Percentiles rank a stretch among this genome's conserved stretches.
phyloP scores from a whole-genome alignment of 2,113 vertebrate species.

The Rynchops niger region DNA sequence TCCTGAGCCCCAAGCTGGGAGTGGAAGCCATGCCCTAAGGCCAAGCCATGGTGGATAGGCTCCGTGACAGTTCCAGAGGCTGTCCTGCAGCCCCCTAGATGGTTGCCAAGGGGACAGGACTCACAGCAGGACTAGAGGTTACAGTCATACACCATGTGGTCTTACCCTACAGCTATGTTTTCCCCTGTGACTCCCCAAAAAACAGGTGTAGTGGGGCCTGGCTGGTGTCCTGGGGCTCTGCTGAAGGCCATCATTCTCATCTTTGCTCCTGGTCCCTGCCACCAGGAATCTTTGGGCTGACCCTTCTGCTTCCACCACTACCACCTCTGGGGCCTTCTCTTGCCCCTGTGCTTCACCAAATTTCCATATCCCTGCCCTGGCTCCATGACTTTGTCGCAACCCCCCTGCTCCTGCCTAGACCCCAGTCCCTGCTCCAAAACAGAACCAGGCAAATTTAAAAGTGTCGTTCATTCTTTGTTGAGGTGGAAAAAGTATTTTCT shows the following conservation, averaged over 20 bases:
- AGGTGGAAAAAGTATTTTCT: neutral
- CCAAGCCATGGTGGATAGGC: accelerated
- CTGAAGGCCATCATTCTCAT: neutral
- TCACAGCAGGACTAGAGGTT: neutral
- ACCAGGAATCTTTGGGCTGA: neutral
- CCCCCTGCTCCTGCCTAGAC: neutral
- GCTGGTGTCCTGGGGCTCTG: accelerated
- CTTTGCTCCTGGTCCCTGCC: accelerated
- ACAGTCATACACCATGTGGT: accelerated
- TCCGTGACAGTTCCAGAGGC: too few relatives aligned
- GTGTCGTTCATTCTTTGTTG: neutral
- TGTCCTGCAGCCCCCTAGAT: accelerated
- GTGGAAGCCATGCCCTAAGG: accelerated
- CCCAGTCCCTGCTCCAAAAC: accelerated
- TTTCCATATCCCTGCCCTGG: neutral
- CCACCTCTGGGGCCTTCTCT: neutral
- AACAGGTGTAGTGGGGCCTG: accelerated
- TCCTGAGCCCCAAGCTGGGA: accelerated
- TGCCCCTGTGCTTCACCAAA: neutral
- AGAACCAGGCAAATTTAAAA: neutral
- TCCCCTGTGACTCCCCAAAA: accelerated
- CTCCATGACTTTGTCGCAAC: neutral
- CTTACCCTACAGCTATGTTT: accelerated
- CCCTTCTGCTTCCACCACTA: neutral
- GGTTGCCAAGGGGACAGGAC: too few relatives aligned